Conservation (phyloP, 2,113 vertebrate species). For the Embiotoca jacksoni region DNA sequence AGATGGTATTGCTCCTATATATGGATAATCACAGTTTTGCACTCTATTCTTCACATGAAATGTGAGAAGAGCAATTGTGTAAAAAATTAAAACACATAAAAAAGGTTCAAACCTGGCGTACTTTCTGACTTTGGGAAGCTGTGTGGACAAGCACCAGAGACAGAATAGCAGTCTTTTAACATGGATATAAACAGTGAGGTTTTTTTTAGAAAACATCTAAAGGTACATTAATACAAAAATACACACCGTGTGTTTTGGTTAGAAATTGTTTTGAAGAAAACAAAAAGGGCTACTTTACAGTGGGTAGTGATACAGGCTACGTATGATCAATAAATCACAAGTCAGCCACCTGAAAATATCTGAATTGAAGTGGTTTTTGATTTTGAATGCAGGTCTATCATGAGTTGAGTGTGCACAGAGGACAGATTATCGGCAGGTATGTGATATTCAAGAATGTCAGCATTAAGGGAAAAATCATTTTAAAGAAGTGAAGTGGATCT, state of each 20-base stretch:
- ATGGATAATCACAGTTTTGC: neutral
- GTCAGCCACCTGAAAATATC: neutral
- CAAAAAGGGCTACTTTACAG: neutral
- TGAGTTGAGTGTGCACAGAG: constrained; percentile 8
- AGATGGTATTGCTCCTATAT: neutral
- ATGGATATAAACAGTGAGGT: neutral
- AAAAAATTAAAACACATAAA: neutral
- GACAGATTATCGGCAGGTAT: neutral
- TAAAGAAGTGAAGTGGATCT: constrained; percentile 11
- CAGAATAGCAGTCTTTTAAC: neutral
- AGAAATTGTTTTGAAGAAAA: neutral
- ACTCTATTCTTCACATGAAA: neutral
- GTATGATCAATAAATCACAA: neutral
- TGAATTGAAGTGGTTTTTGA: neutral
- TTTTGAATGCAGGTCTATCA: neutral
- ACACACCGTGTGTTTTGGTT: neutral
- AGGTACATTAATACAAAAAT: neutral
- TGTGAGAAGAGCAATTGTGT: neutral
- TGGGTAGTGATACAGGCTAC: neutral
- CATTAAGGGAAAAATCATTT: neutral
- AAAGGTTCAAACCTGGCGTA: neutral
- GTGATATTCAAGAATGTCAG: neutral
- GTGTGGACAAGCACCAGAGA: neutral
- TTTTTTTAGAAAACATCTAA: neutral
- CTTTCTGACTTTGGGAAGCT: neutral